Evolutionary conservation across 2,797 vertebrate species (phyloP), one percentile per base, ranked within the genome.

Genomic region (Clarias pachynema): DNA sequence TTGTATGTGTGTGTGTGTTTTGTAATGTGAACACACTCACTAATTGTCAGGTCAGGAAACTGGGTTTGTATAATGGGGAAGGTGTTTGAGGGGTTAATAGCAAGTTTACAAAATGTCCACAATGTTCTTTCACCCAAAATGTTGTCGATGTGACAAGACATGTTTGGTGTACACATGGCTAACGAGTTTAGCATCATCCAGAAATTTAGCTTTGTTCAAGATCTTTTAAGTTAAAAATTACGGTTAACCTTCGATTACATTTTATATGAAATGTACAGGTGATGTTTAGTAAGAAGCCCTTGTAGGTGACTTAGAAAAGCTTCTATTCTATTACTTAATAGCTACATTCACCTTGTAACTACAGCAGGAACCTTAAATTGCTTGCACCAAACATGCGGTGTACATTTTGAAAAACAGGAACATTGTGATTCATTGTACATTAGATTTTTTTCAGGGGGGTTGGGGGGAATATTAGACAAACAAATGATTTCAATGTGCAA

Each of bases 91-190:
- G 31, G 5, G 16, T 24, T 79, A 24, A 62, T 26, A 79, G 29
- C 57, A 62, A n/a, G 75, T 79, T 79, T 62, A 40, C 57, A 78
- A 78, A 34, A 78, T 60, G 12, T 22, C 26, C 56, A 78, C 29
- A 37, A 78, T 37, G 56, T 15, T 62, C 34, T 6, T 62, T 62
- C 8, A 62, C 57, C 22, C 31, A n/a, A 60, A 79, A 79, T 62
- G 20, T 60, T 34, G 31, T 78, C 20, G 22, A 18, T 18, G 6
- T 3, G 10, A 60, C 57, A 78, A 37, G 22, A 56, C 53, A 56
- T 22, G 73, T 75, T 31, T 75, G 49, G 9, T 59, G 74, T 59
- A 16, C 22, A 62, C 22, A 40, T 40, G 22, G 75, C 57, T n/a
- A 62, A 79, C 24, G 72, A 56, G n/a, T 53, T 26, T 3, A 74